Evolutionary conservation across 2,113 vertebrate genomes (phyloP), one percentile per base, ranked within the genome.

Genomic region (Numida meleagris): DNA sequence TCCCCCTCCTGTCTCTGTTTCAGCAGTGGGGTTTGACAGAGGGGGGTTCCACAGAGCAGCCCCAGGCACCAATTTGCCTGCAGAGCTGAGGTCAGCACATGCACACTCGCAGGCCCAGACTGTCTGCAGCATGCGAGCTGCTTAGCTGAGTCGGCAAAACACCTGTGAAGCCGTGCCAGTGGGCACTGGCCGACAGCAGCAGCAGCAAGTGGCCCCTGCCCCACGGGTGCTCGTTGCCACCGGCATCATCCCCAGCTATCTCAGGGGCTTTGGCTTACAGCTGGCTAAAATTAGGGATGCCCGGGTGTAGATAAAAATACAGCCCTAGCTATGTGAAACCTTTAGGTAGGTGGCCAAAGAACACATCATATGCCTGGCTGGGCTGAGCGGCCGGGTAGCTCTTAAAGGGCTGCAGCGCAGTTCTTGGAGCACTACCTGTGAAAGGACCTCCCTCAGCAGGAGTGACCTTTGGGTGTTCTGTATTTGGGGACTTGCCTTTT

Each of bases 241-340:
- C 0, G 36, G 40, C 68, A 72, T 17, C 2, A 6, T 62, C 74
- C 88, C n/a, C 0, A 0, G 18, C 55, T 12, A 72, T 18, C 76
- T 90, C 20, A 65, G 24, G 46, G 58, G 65, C 31, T 40, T 83
- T 75, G 66, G 51, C 62, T 83, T 74, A 58, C 79, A 17, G 65
- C 79, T 88, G 3, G 7, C 96, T 96, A 94, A 96, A 93, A 90
- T 95, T 95, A 96, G 95, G 90, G 85, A 72, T 95, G 88, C 76
- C 79, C 4, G 0, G 1, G 31, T 48, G 82, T 2, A 14, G 95
- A 94, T 95, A 94, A 95, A 97, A 96, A 96, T 97, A 95, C 50
- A 70, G 59, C 71, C 36, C 23, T 43, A 65, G 42, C 72, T 94
- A 96, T 93, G 90, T 10, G 12, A 95, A 95, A 88, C 92, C 90